phyloP scores from a whole-genome alignment of 2,888 invertebrate genomes.

The Autographa gamma region DNA sequence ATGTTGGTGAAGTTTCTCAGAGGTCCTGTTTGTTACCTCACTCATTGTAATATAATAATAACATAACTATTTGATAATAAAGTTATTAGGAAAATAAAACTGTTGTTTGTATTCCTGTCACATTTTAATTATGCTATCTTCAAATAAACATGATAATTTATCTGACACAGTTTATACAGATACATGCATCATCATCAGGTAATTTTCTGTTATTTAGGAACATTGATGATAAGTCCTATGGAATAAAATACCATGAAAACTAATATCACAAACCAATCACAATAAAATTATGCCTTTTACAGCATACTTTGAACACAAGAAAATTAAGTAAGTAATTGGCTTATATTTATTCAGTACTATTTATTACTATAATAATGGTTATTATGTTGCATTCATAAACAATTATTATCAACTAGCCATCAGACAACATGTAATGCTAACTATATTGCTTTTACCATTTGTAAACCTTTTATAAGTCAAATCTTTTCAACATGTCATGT shows the following conservation, averaged over 20 bases:
- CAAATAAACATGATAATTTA: conserved; percentile 8
- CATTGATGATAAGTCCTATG: not conserved
- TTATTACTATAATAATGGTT: not conserved
- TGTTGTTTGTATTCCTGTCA: conserved; percentile 48
- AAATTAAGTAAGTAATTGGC: not conserved
- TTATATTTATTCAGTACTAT: not conserved
- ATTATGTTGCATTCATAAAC: too few species aligned
- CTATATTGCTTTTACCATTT: not conserved
- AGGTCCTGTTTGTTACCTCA: conserved; percentile 71
- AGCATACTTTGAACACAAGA: not conserved
- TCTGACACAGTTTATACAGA: conserved; percentile 6
- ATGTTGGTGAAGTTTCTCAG: conserved; percentile 73
- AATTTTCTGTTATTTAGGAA: not conserved
- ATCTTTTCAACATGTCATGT: not conserved
- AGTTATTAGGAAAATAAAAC: conserved; percentile 72
- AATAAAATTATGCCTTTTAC: conserved; percentile 1
- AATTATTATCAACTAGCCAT: not conserved
- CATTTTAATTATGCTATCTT: conserved; percentile 34
- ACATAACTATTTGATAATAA: conserved; percentile 81
- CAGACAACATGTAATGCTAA: not conserved
- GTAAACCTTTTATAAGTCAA: not conserved
- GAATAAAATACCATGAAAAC: not conserved
- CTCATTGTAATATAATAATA: conserved; percentile 68
- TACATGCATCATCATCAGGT: not conserved
- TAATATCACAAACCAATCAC: conserved; percentile 5